These are phyloP conservation scores for Lithophane socia DNA, from an alignment of 2,888 invertebrate genomes.

Conservation along the genomic window DNA sequence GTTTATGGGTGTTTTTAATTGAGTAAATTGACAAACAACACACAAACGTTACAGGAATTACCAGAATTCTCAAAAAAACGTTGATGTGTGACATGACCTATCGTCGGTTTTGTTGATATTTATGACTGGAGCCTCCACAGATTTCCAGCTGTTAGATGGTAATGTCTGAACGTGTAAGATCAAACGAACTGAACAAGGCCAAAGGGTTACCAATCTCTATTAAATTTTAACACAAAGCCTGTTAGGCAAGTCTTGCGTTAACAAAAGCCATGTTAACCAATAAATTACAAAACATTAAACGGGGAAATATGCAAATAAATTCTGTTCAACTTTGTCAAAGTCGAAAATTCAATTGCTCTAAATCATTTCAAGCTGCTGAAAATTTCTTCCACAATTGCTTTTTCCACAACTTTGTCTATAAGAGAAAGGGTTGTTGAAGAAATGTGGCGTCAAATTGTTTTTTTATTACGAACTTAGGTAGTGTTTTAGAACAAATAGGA, in stretches of 20 bases:
- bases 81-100: not conserved
- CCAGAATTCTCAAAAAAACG: too few species aligned
- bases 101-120: not conserved
- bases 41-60: too few species aligned
- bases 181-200: not conserved
- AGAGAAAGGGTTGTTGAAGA: not conserved
- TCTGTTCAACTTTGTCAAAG: not conserved
- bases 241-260: too few species aligned
- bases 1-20: not conserved
- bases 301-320: not conserved
- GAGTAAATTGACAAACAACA: not conserved
- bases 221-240: not conserved
- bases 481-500: not conserved
- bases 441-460: constrained; percentile 24
- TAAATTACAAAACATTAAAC: not conserved
- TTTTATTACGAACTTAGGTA: not conserved
- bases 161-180: not conserved
- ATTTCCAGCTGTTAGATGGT: not conserved
- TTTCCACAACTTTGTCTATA: constrained; percentile 15
- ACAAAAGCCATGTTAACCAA: not conserved
- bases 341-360: not conserved
- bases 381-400: constrained; percentile 1
- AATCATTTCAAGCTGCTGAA: constrained; percentile 5
- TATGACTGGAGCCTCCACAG: not conserved
- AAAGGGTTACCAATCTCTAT: not conserved